A percentile compares a stretch with the other conserved stretches of the same genome.
phyloP scores from a whole-genome alignment of 1,140 invertebrate species.

The Drosophila carrolli region DNA sequence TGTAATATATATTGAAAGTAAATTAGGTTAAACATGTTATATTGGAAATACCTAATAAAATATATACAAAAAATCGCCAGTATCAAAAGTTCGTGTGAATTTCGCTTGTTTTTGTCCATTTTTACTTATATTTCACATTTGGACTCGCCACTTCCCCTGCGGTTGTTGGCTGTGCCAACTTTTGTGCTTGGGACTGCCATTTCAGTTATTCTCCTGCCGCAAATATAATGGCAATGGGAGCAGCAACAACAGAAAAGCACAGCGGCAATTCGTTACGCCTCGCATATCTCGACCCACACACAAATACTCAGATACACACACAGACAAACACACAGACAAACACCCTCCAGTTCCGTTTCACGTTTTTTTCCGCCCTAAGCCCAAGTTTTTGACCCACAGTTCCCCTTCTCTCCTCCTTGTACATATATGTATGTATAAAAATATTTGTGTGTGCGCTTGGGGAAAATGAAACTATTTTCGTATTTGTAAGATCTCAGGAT shows the following conservation, averaged over 20 bases:
- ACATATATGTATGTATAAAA: slow-evolving; percentile 3
- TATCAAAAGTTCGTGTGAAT: neutral
- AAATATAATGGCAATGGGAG: slow-evolving; percentile 43
- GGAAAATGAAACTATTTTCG: slow-evolving; percentile 67
- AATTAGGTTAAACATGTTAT: too few relatives aligned
- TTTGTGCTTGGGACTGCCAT: slow-evolving; percentile 66
- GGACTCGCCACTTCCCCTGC: slow-evolving; percentile 10
- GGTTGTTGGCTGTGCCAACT: slow-evolving; percentile 51
- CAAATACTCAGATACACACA: slow-evolving; percentile 21
- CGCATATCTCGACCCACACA: slow-evolving; percentile 50
- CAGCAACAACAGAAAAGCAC: slow-evolving; percentile 27
- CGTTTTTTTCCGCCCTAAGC: slow-evolving; percentile 16
- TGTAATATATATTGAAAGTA: too few relatives aligned
- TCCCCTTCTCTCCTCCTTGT: slow-evolving; percentile 7
- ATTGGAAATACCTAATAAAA: neutral
- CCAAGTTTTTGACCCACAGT: slow-evolving; percentile 23
- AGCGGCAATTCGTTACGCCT: slow-evolving; percentile 67
- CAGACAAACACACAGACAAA: slow-evolving; percentile 31
- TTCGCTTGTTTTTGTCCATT: neutral
- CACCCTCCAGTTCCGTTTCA: slow-evolving; percentile 58
- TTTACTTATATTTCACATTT: slow-evolving; percentile 33
- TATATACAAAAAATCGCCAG: neutral
- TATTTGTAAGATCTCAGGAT: slow-evolving; percentile 69
- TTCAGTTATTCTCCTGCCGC: slow-evolving; percentile 69
- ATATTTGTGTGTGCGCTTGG: slow-evolving; percentile 10